Base-by-base conservation (phyloP, 2,797 vertebrate species). In the Smutsia temminckii region DNA sequence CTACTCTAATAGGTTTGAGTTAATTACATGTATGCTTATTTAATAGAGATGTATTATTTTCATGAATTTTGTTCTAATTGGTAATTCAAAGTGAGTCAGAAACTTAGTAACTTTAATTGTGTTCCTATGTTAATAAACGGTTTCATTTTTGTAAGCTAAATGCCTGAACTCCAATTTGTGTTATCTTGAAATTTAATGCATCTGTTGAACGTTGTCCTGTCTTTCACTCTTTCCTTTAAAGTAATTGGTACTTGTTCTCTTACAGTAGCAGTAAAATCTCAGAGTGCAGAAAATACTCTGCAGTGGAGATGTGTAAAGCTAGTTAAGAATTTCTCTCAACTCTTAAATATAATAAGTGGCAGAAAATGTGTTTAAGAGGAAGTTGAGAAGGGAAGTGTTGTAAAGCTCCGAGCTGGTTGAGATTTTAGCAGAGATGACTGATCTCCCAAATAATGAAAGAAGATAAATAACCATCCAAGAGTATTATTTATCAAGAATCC, bases 401-500 rank as follows among this genome's bases (percentile, higher is more conserved):
- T 66, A 75, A 91, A 72, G 46, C 27, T 53, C 27, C 10, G 59
- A 71, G 17, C n/a, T 80, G 34, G 29, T 29, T 42, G 40, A 74
- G 59, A 83, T 89, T 42, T 92, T 78, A 91, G 40, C 63, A 74
- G 46, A 89, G 49, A 95, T 92, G 27, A 23, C 32, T 27, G 40
- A 89, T 84, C 74, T 40, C 66, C 37, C 49, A 55, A 89, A 71
- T 72, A 94, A 86, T 66, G 21, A 89, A 83, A 95, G 53, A 71
- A 91, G n/a, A 74, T 80, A 85, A 95, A 64, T 37, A 61, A 37
- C 21, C 21, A 34, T 77, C 23, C 20, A 23, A 53, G 75, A 91
- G 46, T 71, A 94, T 89, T 87, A 72, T 94, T 91, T 86, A 84
- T 95, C 83, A 95, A 59, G 37, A 93, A 75, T 40, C 6, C 32